These are phyloP conservation scores for Gallinago jamesoni DNA, from an alignment of 2,113 vertebrate genomes.

Conservation along the genomic window DNA sequence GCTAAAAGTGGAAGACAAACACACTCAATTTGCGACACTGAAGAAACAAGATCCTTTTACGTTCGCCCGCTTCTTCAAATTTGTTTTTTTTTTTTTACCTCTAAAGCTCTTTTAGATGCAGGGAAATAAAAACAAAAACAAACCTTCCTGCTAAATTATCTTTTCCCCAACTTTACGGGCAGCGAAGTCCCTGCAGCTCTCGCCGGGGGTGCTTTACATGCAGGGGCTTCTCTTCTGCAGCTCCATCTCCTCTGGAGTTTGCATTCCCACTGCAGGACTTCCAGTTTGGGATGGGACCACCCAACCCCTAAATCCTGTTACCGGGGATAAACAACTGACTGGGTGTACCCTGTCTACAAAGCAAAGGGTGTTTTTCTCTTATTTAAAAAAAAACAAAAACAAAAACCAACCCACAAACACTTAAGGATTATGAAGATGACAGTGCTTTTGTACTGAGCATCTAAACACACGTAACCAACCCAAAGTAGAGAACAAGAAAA, in stretches of 20 bases:
- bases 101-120: neutral
- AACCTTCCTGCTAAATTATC: neutral
- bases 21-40: neutral
- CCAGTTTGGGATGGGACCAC: neutral
- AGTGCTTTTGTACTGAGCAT: neutral
- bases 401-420: neutral
- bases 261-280: neutral
- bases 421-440: neutral
- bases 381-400: neutral
- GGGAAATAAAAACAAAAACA: neutral
- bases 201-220: fast-evolving
- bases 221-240: neutral
- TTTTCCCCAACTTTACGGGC: neutral
- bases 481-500: neutral
- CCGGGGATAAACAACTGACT: neutral
- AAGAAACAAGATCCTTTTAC: neutral
- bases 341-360: neutral
- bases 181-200: neutral
- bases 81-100: neutral
- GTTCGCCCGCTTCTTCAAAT: neutral
- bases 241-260: neutral
- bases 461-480: neutral
- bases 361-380: neutral
- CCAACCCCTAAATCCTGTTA: neutral
- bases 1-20: conserved; percentile 37